These are phyloP conservation scores for Coptotermes formosanus DNA, from an alignment of 1,140 invertebrate genomes.

Conservation along the genomic window DNA sequence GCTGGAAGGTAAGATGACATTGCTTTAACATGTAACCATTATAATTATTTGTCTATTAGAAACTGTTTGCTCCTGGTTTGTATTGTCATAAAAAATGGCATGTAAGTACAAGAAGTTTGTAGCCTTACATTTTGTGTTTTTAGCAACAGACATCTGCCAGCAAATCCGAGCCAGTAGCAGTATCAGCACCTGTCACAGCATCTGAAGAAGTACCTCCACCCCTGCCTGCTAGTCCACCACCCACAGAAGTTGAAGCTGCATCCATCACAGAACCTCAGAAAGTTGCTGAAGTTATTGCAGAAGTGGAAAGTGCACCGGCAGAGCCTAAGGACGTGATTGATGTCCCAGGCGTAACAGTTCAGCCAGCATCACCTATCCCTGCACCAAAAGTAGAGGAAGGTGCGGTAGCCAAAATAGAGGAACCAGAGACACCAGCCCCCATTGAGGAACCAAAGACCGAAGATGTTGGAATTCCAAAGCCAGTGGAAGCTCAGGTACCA, in stretches of 20 bases:
- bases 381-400: background rate
- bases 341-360: background rate
- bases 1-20: too few relatives aligned
- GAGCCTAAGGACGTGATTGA: background rate
- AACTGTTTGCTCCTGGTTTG: too few relatives aligned
- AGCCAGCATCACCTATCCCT: background rate
- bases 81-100: too few relatives aligned
- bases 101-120: background rate
- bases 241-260: background rate
- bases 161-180: background rate
- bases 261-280: background rate
- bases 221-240: conserved; percentile 30
- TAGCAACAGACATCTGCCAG: background rate
- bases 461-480: background rate
- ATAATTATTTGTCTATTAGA: too few relatives aligned
- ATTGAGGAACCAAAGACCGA: background rate
- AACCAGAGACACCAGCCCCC: background rate
- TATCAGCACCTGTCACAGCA: background rate
- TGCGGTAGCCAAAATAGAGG: background rate
- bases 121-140: background rate
- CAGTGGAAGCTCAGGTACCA: background rate
- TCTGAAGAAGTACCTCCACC: conserved; percentile 26
- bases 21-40: too few relatives aligned
- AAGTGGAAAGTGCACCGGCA: background rate
- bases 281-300: background rate